These are phyloP conservation scores for Zoroaster sp. DNA, from an alignment of 53 echinoderm and acorn worm species.

Conservation along the genomic window DNA sequence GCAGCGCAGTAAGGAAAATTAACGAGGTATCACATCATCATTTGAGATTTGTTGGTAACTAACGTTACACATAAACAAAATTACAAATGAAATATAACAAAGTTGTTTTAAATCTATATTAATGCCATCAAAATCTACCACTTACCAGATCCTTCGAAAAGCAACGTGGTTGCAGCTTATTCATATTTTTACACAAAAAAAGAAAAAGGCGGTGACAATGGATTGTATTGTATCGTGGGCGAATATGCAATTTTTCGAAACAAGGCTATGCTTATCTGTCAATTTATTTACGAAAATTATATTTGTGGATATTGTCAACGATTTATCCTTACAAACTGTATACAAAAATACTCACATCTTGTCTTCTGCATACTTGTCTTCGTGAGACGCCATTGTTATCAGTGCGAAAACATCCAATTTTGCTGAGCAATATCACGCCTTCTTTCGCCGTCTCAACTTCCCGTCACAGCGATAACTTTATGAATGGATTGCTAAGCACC, in stretches of 20 bases:
- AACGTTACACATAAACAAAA: no score
- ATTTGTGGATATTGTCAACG: not conserved
- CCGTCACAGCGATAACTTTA: not conserved
- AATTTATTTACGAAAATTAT: not conserved
- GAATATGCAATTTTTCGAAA: not conserved
- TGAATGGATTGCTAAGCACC: not conserved
- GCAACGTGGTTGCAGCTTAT: not conserved
- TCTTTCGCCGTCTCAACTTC: not conserved
- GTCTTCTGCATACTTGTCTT: slow-evolving; percentile 19
- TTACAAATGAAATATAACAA: no score
- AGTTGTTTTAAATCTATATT: no score
- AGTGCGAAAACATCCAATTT: not conserved
- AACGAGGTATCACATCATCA: no score
- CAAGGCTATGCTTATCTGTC: not conserved
- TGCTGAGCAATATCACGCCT: not conserved
- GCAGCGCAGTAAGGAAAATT: no score
- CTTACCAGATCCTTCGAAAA: no score
- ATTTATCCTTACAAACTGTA: not conserved
- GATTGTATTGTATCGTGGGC: no score
- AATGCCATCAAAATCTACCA: no score
- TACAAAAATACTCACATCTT: slow-evolving; percentile 22
- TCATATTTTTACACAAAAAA: not conserved
- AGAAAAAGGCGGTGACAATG: no score
- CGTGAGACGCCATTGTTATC: slow-evolving; percentile 28
- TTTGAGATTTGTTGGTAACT: no score